These are phyloP conservation scores for Dicrurus megarhynchus DNA, from an alignment of 2,113 vertebrate species.

Conservation along the genomic window DNA sequence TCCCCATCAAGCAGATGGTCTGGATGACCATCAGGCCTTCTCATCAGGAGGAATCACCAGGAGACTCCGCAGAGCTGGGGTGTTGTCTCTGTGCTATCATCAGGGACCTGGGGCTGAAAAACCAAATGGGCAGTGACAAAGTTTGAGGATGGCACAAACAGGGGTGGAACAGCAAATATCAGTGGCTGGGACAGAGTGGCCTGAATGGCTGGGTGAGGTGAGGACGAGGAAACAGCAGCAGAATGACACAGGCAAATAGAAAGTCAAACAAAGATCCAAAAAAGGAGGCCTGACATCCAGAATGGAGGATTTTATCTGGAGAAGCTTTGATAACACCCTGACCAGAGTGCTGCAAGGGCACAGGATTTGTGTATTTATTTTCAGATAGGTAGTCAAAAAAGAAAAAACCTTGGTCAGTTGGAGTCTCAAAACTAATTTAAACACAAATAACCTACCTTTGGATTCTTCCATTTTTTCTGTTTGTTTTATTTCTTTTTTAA, in stretches of 20 bases:
- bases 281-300: neutral
- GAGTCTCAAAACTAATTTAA: neutral
- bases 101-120: neutral
- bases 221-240: neutral
- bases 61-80: neutral
- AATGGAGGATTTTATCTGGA: neutral
- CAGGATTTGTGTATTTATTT: neutral
- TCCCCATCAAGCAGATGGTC: neutral
- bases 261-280: neutral
- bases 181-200: neutral
- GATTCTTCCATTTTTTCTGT: neutral
- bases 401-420: neutral
- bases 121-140: neutral
- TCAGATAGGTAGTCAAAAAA: neutral
- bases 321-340: neutral
- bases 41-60: neutral
- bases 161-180: neutral
- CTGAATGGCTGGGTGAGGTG: neutral
- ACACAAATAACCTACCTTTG: neutral
- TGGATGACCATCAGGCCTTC: neutral
- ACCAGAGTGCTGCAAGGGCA: neutral
- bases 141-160: neutral
- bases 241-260: neutral
- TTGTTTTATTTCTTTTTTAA: neutral
- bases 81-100: neutral